These are phyloP conservation scores for Calephelis virginiensis DNA, from an alignment of 1,140 invertebrate genomes.

Conservation along the genomic window DNA sequence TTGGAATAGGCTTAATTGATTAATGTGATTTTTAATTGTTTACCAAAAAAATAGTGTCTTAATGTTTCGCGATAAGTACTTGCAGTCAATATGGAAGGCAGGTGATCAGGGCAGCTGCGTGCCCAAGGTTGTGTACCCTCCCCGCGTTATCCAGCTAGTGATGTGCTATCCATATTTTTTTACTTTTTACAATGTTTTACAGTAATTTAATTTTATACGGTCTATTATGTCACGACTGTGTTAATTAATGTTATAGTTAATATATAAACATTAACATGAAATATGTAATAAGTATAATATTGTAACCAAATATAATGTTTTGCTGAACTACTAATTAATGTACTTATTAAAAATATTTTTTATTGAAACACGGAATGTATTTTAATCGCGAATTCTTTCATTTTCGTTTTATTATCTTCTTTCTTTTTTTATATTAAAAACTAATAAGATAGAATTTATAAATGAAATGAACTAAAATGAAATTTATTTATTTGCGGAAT, in stretches of 20 bases:
- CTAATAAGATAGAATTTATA: too few relatives aligned
- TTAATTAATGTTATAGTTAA: slow-evolving; percentile 30
- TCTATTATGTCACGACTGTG: slow-evolving; percentile 33
- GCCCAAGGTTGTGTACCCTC: slow-evolving; percentile 64
- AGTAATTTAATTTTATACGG: slow-evolving; percentile 39
- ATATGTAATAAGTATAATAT: slow-evolving; percentile 16
- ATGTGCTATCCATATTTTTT: slow-evolving; percentile 40
- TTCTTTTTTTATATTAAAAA: too few relatives aligned
- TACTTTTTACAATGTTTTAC: slow-evolving; percentile 37
- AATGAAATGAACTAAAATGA: too few relatives aligned
- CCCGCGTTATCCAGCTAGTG: slow-evolving; percentile 52
- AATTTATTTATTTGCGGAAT: too few relatives aligned
- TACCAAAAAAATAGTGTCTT: slow-evolving; percentile 36
- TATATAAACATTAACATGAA: slow-evolving; percentile 24
- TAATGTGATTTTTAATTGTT: slow-evolving; percentile 1
- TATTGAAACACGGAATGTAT: too few relatives aligned
- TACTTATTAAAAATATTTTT: too few relatives aligned
- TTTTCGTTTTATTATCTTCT: too few relatives aligned
- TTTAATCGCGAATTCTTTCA: too few relatives aligned
- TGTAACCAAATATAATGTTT: too few relatives aligned
- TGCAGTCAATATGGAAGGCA: slow-evolving; percentile 64
- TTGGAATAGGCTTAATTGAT: background rate
- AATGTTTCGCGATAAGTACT: slow-evolving; percentile 53
- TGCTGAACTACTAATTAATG: too few relatives aligned
- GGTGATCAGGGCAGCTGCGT: slow-evolving; percentile 65